phyloP scores from a whole-genome alignment of 1,140 invertebrate species.

The Macrocentrus cingulum region DNA sequence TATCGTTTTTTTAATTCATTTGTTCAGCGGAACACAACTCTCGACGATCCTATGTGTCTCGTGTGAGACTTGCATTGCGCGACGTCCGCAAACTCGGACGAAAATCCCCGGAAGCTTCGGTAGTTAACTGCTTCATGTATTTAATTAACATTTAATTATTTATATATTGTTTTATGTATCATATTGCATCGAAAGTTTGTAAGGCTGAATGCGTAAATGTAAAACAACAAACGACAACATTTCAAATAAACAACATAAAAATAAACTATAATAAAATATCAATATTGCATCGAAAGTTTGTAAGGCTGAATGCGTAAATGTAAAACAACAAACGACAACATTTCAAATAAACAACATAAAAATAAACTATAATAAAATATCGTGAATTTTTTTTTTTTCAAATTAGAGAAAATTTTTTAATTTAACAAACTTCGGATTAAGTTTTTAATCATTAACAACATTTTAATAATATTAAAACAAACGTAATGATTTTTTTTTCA shows the following conservation, averaged over 20 bases:
- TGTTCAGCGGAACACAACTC: slow-evolving; percentile 27
- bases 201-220: neutral
- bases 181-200: no score
- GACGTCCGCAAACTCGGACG: neutral
- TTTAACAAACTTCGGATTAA: no score
- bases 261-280: no score
- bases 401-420: no score
- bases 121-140: neutral
- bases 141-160: slow-evolving; percentile 11
- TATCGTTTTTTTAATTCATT: slow-evolving; percentile 26
- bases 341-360: no score
- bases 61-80: slow-evolving; percentile 6
- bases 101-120: slow-evolving; percentile 20
- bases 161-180: slow-evolving; percentile 2
- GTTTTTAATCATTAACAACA: no score
- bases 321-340: slow-evolving; percentile 10
- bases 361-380: no score
- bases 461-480: no score
- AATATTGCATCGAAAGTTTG: no score
- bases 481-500: no score
- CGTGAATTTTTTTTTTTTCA: no score
- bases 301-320: neutral
- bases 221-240: slow-evolving; percentile 11
- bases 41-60: slow-evolving; percentile 10
- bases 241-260: no score